phyloP scores from a whole-genome alignment of 2,888 invertebrate genomes.

The Pharmacophagus antenor region DNA sequence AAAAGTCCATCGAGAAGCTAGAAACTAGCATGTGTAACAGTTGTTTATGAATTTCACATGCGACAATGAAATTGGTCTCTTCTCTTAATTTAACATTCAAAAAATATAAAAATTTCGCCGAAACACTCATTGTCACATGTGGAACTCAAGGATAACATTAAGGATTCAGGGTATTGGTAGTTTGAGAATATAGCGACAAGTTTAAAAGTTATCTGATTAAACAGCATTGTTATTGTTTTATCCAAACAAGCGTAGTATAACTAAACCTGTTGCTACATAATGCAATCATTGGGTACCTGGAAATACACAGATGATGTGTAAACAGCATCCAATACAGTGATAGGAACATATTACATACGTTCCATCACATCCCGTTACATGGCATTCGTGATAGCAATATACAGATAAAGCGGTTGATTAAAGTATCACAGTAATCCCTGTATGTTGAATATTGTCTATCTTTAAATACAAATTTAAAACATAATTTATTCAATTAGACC shows the following conservation, averaged over 20 bases:
- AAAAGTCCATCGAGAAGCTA: slow-evolving; percentile 78
- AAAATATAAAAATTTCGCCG: slow-evolving; percentile 17
- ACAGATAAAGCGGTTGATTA: slow-evolving; percentile 21
- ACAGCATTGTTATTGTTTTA: background rate
- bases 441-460: slow-evolving; percentile 1
- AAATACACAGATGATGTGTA: slow-evolving; percentile 71
- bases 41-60: slow-evolving; percentile 40
- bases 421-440: slow-evolving; percentile 4
- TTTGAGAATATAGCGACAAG: slow-evolving; percentile 50
- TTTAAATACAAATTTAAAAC: too few relatives aligned
- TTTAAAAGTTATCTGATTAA: slow-evolving; percentile 34
- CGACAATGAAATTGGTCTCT: slow-evolving; percentile 36
- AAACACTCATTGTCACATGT: slow-evolving; percentile 49
- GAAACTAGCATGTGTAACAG: slow-evolving; percentile 53
- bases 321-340: slow-evolving; percentile 58
- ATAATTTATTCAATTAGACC: too few relatives aligned
- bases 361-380: slow-evolving; percentile 48
- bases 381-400: slow-evolving; percentile 35
- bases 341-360: slow-evolving; percentile 51
- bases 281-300: slow-evolving; percentile 68
- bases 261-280: slow-evolving; percentile 59
- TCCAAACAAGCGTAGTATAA: background rate
- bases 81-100: slow-evolving; percentile 8
- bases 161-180: slow-evolving; percentile 52
- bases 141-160: slow-evolving; percentile 47